A percentile compares a stretch with the other conserved stretches of the same genome.
These are phyloP conservation scores for Crepidodera aurea DNA, from an alignment of 2,888 invertebrate species.

Conservation along the genomic window DNA sequence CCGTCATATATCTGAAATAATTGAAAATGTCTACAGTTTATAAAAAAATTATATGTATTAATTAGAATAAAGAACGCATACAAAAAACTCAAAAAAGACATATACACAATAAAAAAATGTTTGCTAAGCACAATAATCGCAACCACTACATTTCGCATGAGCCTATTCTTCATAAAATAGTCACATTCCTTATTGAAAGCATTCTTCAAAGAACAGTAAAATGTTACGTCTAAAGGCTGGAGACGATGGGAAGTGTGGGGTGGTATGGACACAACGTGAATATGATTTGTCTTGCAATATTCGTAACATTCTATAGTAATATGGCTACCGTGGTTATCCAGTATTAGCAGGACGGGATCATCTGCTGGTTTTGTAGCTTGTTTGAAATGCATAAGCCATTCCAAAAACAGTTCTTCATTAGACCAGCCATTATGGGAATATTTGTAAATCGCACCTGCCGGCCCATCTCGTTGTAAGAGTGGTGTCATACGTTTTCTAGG, in stretches of 20 bases:
- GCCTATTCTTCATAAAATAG: too few species aligned
- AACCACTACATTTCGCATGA: too few species aligned
- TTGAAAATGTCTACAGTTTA: too few species aligned
- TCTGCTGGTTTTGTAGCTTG: too few species aligned
- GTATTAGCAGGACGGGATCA: neutral
- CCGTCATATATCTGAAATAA: too few species aligned
- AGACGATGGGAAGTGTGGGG: neutral
- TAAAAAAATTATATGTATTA: too few species aligned
- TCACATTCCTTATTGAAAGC: too few species aligned
- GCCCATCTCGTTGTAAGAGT: neutral
- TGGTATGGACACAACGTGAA: neutral
- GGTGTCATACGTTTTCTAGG: neutral
- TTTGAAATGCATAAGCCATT: too few species aligned
- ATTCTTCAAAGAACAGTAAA: slow-evolving; percentile 16
- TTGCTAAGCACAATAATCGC: too few species aligned
- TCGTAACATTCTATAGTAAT: neutral
- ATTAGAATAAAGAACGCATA: too few species aligned
- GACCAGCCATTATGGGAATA: neutral
- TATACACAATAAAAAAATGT: too few species aligned
- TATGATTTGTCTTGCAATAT: neutral
- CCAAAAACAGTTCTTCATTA: neutral
- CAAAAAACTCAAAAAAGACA: too few species aligned
- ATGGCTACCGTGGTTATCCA: neutral
- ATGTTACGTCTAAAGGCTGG: neutral
- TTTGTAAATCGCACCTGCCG: neutral